Percentiles rank a stretch among this genome's conserved stretches.
phyloP scores from a whole-genome alignment of 2,113 vertebrate genomes.

The Emberiza fucata region DNA sequence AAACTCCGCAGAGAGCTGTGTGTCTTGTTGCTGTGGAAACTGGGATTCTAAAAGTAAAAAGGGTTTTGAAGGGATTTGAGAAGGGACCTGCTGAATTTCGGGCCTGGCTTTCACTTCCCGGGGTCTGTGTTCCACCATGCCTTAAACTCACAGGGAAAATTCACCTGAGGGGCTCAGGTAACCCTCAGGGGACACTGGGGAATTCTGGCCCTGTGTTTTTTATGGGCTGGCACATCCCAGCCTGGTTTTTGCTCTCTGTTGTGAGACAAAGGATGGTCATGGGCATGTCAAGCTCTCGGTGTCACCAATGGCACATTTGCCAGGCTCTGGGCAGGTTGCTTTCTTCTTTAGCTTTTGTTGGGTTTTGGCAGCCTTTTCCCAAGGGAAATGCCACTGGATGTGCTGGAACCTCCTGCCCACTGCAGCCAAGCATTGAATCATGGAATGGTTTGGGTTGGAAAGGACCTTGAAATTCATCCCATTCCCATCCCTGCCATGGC shows the following conservation, averaged over 20 bases:
- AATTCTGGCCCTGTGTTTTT: neutral
- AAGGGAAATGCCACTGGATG: neutral
- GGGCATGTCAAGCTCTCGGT: neutral
- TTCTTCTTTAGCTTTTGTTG: neutral
- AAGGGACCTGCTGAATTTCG: neutral
- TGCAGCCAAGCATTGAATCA: neutral
- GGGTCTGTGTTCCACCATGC: neutral
- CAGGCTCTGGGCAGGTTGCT: neutral
- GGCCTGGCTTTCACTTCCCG: neutral
- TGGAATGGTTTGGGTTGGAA: neutral
- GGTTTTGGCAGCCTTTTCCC: neutral
- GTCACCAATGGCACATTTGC: neutral
- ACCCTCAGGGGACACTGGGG: neutral
- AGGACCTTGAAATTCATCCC: neutral
- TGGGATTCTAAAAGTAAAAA: conserved; percentile 2
- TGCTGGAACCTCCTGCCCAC: neutral
- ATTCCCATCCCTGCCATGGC: neutral
- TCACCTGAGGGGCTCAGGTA: neutral
- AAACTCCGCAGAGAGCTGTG: conserved; percentile 49
- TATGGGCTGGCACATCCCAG: neutral
- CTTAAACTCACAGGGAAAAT: neutral
- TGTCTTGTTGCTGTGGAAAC: conserved; percentile 71
- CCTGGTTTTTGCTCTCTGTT: neutral
- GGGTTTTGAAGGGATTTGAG: neutral
- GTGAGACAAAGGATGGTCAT: neutral